These are phyloP conservation scores for Ciona savignyi DNA, from an alignment of 23 tunicate genomes.

Conservation along the genomic window DNA sequence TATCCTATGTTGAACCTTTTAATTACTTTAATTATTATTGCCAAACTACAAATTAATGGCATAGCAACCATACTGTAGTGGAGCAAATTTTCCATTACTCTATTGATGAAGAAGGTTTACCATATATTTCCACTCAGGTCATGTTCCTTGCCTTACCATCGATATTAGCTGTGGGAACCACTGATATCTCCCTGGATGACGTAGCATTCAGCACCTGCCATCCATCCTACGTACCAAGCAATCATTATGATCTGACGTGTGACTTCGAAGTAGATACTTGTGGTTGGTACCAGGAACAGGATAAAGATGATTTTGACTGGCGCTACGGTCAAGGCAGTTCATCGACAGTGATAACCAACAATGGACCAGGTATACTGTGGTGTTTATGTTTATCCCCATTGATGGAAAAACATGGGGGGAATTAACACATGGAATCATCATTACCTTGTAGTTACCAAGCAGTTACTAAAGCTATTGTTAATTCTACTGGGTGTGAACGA, in stretches of 20 bases:
- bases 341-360: constrained; percentile 21
- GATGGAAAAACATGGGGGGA: no score
- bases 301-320: constrained; percentile 83
- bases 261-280: constrained; percentile 70
- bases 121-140: constrained; percentile 25
- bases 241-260: constrained; percentile 39
- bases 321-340: constrained; percentile 51
- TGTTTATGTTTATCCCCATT: no score
- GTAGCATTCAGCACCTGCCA: constrained; percentile 63
- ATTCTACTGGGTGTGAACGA: no score
- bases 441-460: no score
- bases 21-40: no score
- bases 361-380: constrained; percentile 87
- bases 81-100: no score
- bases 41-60: no score
- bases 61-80: no score
- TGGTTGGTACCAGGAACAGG: constrained; percentile 95
- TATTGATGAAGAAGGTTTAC: background rate
- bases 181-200: constrained; percentile 81
- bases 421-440: no score
- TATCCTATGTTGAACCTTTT: no score
- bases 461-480: no score
- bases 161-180: constrained; percentile 71
- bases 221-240: constrained; percentile 53
- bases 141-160: constrained; percentile 67